A percentile compares a stretch with the other conserved stretches of the same genome.
Conservation (phyloP, 2,888 invertebrate species). For the Agrochola litura region DNA sequence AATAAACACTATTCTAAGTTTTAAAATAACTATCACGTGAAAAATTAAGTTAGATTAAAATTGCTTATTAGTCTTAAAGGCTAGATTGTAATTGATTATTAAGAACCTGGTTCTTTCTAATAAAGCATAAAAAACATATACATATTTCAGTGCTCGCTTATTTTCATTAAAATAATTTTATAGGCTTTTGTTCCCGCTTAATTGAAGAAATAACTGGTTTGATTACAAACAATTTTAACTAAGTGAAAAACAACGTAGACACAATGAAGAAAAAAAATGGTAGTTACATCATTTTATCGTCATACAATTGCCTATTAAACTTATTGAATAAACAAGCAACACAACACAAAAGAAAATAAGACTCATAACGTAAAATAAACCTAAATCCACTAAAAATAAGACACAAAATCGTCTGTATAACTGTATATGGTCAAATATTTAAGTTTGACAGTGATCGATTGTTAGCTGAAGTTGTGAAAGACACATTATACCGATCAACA, state of each 20-base stretch:
- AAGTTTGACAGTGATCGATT: slow-evolving; percentile 77
- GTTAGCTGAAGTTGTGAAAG: slow-evolving; percentile 67
- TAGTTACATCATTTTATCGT: slow-evolving; percentile 38
- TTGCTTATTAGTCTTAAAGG: too few species aligned
- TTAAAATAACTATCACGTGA: too few species aligned
- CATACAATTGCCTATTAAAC: slow-evolving; percentile 49
- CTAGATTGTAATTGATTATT: too few species aligned
- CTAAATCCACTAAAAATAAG: neutral
- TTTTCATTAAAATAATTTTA: neutral
- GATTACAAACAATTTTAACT: neutral
- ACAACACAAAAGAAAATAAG: slow-evolving; percentile 9
- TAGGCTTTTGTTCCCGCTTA: slow-evolving; percentile 4
- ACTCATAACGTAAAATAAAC: slow-evolving; percentile 21
- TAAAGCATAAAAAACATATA: too few species aligned
- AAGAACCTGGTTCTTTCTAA: too few species aligned
- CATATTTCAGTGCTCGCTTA: neutral
- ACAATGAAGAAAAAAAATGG: slow-evolving; percentile 37
- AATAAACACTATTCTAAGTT: too few species aligned
- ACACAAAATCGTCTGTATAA: slow-evolving; percentile 3
- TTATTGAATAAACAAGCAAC: slow-evolving; percentile 17
- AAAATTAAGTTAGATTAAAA: too few species aligned
- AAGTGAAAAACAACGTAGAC: slow-evolving; percentile 9
- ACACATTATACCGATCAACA: slow-evolving; percentile 67
- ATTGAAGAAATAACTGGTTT: slow-evolving; percentile 19
- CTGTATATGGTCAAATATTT: slow-evolving; percentile 68